These are phyloP conservation scores for Noturus placidus DNA, from an alignment of 2,113 vertebrate species.

Conservation along the genomic window DNA sequence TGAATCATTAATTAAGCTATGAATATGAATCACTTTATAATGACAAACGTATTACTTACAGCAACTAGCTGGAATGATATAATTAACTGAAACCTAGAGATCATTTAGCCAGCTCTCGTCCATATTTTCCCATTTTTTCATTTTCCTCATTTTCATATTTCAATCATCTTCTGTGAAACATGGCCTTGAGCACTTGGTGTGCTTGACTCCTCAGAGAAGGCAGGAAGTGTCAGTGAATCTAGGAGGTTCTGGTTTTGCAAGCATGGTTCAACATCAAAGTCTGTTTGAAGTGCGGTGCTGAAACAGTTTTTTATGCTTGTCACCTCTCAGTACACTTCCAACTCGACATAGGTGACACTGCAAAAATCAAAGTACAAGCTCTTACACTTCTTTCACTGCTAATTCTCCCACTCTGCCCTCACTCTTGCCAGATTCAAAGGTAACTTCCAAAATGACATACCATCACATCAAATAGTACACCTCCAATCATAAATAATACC, in stretches of 20 bases:
- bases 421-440: background rate
- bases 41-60: background rate
- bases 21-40: slow-evolving; percentile 8
- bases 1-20: slow-evolving; percentile 1
- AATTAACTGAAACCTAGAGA: slow-evolving; percentile 4
- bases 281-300: slow-evolving; percentile 26
- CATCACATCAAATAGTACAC: background rate
- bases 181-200: background rate
- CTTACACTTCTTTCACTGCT: background rate
- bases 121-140: background rate
- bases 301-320: slow-evolving; percentile 31
- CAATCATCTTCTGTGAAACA: background rate
- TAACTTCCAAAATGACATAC: background rate
- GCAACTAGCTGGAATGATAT: slow-evolving; percentile 8
- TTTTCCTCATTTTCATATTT: slow-evolving; percentile 23
- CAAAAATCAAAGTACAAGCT: slow-evolving; percentile 25
- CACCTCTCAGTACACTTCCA: slow-evolving; percentile 7
- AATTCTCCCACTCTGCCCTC: background rate
- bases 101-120: slow-evolving; percentile 18
- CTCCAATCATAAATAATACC: background rate
- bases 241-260: slow-evolving; percentile 5
- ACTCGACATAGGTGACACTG: slow-evolving; percentile 18
- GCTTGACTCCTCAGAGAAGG: slow-evolving; percentile 7
- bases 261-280: slow-evolving; percentile 41
- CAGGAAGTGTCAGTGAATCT: background rate